phyloP scores from a whole-genome alignment of 1,140 invertebrate genomes.

The Panulirus ornatus region DNA sequence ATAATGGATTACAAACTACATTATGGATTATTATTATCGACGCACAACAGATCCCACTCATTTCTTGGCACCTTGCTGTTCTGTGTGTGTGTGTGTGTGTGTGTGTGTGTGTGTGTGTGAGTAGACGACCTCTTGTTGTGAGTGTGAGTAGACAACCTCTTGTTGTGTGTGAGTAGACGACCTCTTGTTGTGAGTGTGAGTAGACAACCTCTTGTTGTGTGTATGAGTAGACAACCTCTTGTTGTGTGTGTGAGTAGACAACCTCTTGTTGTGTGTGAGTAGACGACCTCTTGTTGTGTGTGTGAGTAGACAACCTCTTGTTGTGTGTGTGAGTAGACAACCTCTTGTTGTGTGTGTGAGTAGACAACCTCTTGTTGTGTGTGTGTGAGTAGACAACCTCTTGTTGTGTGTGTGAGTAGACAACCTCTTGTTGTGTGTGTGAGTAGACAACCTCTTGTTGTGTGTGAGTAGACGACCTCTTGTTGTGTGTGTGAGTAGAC shows the following conservation, averaged over 20 bases:
- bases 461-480: too few species aligned
- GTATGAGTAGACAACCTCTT: too few species aligned
- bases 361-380: too few species aligned
- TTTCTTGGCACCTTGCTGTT: too few species aligned
- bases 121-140: neutral
- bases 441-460: too few species aligned
- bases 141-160: too few species aligned
- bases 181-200: neutral
- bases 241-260: neutral
- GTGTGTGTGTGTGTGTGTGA: neutral
- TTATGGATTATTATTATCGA: too few species aligned
- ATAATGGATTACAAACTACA: too few species aligned
- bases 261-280: neutral
- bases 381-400: neutral
- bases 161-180: neutral
- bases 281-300: neutral
- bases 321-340: neutral
- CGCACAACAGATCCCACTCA: too few species aligned
- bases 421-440: neutral
- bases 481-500: neutral
- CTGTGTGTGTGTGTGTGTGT: conserved; percentile 3
- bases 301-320: too few species aligned
- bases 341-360: neutral
- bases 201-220: neutral
- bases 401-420: neutral